A percentile compares a stretch with the other conserved stretches of the same genome.
Conservation (phyloP, 2,113 vertebrate species). For the Equus przewalskii region DNA sequence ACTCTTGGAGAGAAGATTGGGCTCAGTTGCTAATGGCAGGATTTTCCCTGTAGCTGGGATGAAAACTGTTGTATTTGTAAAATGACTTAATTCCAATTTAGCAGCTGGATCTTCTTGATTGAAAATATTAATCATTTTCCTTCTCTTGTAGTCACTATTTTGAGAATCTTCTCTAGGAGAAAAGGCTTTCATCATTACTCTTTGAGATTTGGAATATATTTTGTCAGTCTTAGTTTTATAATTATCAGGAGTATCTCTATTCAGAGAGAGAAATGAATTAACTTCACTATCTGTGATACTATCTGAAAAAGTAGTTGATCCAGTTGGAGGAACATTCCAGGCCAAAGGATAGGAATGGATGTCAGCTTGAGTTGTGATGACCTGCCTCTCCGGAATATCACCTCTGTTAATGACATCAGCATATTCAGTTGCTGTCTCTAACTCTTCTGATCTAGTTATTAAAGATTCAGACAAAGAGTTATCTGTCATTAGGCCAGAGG, state of each 20-base stretch:
- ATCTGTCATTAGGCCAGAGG: neutral
- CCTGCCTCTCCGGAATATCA: neutral
- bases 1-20: neutral
- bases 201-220: slow-evolving; percentile 18
- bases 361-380: neutral
- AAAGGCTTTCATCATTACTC: neutral
- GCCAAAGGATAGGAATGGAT: neutral
- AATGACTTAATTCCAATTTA: neutral
- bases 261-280: neutral
- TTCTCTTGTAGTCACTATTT: neutral
- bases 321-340: neutral
- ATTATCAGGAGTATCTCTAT: neutral
- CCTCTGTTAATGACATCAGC: neutral
- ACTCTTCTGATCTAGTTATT: neutral
- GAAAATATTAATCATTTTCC: neutral
- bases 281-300: neutral
- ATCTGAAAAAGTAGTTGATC: neutral
- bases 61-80: neutral
- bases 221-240: neutral
- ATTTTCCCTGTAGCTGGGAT: neutral
- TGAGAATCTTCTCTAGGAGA: neutral
- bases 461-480: neutral
- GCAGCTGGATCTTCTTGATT: slow-evolving; percentile 15
- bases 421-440: neutral
- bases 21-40: neutral